These are phyloP conservation scores for Drosophila pegasa DNA, from an alignment of 2,888 invertebrate genomes.

Conservation along the genomic window DNA sequence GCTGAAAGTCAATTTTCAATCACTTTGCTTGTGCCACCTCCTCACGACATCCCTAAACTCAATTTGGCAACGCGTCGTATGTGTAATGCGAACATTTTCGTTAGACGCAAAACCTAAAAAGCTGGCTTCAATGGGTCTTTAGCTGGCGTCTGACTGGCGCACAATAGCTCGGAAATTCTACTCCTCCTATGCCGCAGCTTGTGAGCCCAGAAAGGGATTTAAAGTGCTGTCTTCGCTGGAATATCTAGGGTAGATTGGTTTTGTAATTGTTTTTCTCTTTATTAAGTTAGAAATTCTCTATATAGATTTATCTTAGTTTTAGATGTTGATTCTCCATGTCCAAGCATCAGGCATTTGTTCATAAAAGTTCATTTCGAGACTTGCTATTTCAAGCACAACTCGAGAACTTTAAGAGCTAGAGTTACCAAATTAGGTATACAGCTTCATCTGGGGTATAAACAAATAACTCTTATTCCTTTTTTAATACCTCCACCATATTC, in stretches of 20 bases:
- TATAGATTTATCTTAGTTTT: no score
- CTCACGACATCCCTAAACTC: conserved; percentile 19
- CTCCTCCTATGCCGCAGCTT: not conserved
- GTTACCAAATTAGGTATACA: not conserved
- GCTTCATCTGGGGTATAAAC: not conserved
- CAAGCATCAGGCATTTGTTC: not conserved
- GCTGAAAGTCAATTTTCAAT: conserved; percentile 46
- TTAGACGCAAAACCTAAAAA: conserved; percentile 30
- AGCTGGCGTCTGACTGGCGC: conserved; percentile 53
- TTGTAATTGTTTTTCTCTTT: not conserved
- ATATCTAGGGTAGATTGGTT: not conserved
- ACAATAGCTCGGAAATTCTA: conserved; percentile 1
- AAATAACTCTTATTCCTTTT: not conserved
- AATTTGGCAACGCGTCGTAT: conserved; percentile 37
- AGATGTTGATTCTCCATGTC: no score
- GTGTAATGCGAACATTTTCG: conserved; percentile 29
- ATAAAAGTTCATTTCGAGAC: not conserved
- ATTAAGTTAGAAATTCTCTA: not conserved
- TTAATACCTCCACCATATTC: not conserved
- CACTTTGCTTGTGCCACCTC: not conserved
- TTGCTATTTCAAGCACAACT: not conserved
- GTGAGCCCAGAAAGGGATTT: conserved; percentile 2
- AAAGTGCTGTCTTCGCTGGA: not conserved
- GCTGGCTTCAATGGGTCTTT: conserved; percentile 19
- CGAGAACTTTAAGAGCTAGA: not conserved